Evolutionary conservation across 2,888 invertebrate genomes (phyloP).

Genomic region (Zonitis immaculata): DNA sequence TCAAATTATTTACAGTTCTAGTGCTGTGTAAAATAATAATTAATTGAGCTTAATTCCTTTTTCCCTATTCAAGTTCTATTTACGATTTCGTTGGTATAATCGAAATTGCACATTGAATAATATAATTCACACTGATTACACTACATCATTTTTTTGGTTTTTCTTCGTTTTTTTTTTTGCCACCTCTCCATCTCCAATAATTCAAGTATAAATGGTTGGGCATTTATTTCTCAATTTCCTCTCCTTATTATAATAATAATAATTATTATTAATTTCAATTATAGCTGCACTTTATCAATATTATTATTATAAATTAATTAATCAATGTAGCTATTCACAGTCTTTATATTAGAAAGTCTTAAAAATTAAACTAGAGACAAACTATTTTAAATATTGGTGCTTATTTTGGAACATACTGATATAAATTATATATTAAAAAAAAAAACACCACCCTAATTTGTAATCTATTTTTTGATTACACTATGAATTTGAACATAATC

Average conservation of each 20-base stretch:
- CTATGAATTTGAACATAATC: background rate
- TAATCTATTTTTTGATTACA: background rate
- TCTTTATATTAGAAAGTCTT: constrained; percentile 35
- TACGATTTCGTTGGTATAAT: background rate
- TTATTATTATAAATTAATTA: too few relatives aligned
- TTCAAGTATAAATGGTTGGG: too few relatives aligned
- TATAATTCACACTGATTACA: constrained; percentile 35
- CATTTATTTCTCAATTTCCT: too few relatives aligned
- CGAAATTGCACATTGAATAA: constrained; percentile 38
- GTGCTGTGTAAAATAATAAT: too few relatives aligned
- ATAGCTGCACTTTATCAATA: constrained; percentile 29
- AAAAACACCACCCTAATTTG: too few relatives aligned
- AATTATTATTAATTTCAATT: too few relatives aligned
- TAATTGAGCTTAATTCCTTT: too few relatives aligned
- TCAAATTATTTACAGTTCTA: background rate
- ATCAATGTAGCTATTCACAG: constrained; percentile 33
- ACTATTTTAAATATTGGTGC: constrained; percentile 14
- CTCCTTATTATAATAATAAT: too few relatives aligned
- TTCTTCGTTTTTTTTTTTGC: too few relatives aligned
- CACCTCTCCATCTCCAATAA: too few relatives aligned
- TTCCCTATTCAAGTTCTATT: background rate
- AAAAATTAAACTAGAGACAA: constrained; percentile 20
- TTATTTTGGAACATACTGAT: constrained; percentile 8
- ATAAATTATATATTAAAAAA: too few relatives aligned
- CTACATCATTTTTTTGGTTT: constrained; percentile 23